Conservation (phyloP, 2,113 vertebrate species). For the Amia ocellicauda region DNA sequence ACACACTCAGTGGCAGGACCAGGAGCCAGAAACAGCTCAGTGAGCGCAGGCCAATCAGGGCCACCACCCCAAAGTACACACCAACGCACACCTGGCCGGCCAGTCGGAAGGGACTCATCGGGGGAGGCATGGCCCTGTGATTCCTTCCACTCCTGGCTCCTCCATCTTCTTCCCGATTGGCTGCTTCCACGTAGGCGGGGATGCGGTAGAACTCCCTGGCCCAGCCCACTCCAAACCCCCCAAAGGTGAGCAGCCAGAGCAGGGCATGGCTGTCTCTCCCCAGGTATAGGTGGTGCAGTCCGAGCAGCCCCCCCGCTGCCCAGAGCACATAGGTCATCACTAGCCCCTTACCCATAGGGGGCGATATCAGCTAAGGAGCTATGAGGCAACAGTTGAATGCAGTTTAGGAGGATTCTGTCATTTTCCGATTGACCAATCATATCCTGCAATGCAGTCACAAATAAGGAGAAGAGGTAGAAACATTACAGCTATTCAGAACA, state of each 20-base stretch:
- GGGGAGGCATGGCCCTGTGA: constrained; percentile 30
- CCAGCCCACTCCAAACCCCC: constrained; percentile 82
- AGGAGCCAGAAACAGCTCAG: constrained; percentile 74
- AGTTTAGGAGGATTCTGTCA: too few relatives aligned
- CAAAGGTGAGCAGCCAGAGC: constrained; percentile 84
- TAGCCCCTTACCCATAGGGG: constrained; percentile 74
- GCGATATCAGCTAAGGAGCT: background rate
- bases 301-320: constrained; percentile 76
- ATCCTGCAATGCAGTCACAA: too few relatives aligned
- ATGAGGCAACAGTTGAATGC: too few relatives aligned
- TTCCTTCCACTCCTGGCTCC: constrained; percentile 32
- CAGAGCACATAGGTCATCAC: constrained; percentile 76
- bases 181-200: constrained; percentile 73
- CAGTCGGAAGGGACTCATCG: constrained; percentile 64
- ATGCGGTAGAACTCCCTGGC: constrained; percentile 77
- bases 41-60: constrained; percentile 73
- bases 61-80: constrained; percentile 76
- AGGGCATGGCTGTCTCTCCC: constrained; percentile 83
- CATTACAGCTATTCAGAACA: too few relatives aligned
- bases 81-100: constrained; percentile 75
- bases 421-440: too few relatives aligned
- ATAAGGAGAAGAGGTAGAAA: too few relatives aligned
- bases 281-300: constrained; percentile 88
- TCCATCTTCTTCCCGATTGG: constrained; percentile 48
- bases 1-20: constrained; percentile 75